Evolutionary conservation across 2,797 vertebrate species (phyloP).

Genomic region (Aphelocoma californica): DNA sequence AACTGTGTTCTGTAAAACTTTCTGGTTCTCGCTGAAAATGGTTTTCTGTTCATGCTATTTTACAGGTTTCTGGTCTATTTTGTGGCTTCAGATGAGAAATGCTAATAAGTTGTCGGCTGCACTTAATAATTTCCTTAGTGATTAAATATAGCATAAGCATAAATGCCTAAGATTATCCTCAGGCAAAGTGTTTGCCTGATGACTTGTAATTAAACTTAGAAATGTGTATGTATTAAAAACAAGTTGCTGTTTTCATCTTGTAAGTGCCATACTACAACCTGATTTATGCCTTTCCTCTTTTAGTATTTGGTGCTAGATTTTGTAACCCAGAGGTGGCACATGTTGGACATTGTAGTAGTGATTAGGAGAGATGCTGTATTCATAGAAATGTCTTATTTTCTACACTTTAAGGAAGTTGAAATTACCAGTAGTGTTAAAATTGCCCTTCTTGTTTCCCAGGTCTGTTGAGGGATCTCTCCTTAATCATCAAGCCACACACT

Average conservation of each 20-base stretch:
- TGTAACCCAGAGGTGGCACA: background rate
- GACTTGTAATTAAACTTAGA: constrained; percentile 11
- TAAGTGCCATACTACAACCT: background rate
- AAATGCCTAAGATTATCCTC: background rate
- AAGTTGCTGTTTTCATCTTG: background rate
- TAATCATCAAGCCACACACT: background rate
- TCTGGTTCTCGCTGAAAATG: background rate
- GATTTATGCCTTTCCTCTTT: background rate
- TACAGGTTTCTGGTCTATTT: background rate
- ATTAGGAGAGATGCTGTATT: background rate
- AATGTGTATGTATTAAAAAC: background rate
- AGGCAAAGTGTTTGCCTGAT: background rate
- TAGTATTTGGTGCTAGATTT: background rate
- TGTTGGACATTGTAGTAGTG: background rate
- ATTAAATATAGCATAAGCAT: constrained; percentile 9
- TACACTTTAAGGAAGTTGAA: background rate
- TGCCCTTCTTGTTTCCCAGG: background rate
- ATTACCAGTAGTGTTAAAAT: background rate
- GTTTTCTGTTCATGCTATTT: background rate
- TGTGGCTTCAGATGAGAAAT: constrained; percentile 1
- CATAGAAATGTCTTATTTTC: background rate
- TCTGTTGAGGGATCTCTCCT: background rate
- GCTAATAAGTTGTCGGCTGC: background rate
- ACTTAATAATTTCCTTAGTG: background rate
- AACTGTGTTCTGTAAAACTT: background rate